Evolutionary conservation across 1,140 invertebrate genomes (phyloP), one percentile per base, ranked within the genome.

Genomic region (Lordiphosa mommai): DNA sequence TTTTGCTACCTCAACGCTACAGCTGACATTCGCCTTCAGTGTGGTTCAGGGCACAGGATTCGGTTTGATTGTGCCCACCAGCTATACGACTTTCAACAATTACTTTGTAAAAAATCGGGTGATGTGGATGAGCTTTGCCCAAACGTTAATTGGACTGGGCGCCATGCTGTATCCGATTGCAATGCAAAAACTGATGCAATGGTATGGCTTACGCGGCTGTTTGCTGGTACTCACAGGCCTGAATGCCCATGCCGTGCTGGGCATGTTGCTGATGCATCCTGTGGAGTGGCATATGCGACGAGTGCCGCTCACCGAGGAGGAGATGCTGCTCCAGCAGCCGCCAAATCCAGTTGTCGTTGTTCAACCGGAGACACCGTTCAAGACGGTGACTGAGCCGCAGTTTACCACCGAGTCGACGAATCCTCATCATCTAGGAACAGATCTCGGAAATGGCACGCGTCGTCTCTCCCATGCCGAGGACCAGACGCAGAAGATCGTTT

Each of bases 241-340:
- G 23, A 91, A 92, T 34, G 87, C 92, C 0, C 91, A 95, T 67
- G 90, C 91, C 0, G 70, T 94, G 3, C 88, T 92, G n/a, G 93
- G 92, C 4, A 91, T 93, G 61, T 66, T 91, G 3, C 74, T 93
- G 2, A 91, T 95, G 76, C 92, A 92, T 70, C 93, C 93, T 0
- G 92, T 95, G 1, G 91, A 93, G 65, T 93, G 93, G 92, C 92
- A 95, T 73, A 90, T 92, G 89, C 91, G 91, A 9, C 90, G 90
- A 60, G 55, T 68, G 5, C 65, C 72, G 5, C 63, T 72, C 0
- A 17, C 40, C n/a, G 64, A 87, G 51, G 57, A 82, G 14, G 37
- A 41, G 9, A 10, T 50, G 32, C 40, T 50, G 27, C 16, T 43
- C 1, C 10, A 37, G 29, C 52, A 53, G 3, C 51, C 17, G 16